Evolutionary conservation across 2,113 vertebrate species (phyloP), one percentile per base, ranked within the genome.

Genomic region (Xiphophorus maculatus): DNA sequence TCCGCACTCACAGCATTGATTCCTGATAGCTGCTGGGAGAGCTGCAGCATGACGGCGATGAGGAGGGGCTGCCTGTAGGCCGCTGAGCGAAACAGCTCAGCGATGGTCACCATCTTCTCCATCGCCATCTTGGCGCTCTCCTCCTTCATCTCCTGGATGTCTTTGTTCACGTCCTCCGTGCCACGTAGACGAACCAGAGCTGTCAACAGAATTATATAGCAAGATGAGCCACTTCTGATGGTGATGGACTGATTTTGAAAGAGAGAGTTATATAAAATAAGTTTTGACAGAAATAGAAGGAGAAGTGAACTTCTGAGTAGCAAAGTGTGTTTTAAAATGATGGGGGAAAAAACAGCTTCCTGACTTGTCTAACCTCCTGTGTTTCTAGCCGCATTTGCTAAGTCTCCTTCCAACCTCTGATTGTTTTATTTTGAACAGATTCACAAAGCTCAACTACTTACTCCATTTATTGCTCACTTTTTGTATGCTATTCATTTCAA

Each of bases 21-120:
- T 22, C 98, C 98, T 0, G 98, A 99, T 48, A 99, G 95, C 89
- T 99, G 98, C 82, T 99, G 98, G 3, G 97, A 99, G 5, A 99
- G 96, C 81, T 99, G 98, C 37, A 99, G 94, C 83, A 97, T 93
- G 33, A 99, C 51, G 66, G 98, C 95, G 8, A 99, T 93, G 63
- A 97, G 86, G 12, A 99, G 95, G 0, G 98, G 96, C 84, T 99
- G 97, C 0, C 93, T 93, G 66, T 98, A 98, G 54, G 25, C 83
- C 1, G 93, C 71, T 0, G 90, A 91, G 19, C 95, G 94, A 90
- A 99, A 98, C 0, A 99, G 95, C 80, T 99, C 96, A 0, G 75
- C 69, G 68, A 99, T 95, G 25, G 96, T 97, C 66, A 95, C 96
- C 35, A 94, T 95, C 89, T 97, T 98, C 87, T 98, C 98, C 87